Conservation (phyloP, 2,113 vertebrate genomes). For the Euleptes europaea region DNA sequence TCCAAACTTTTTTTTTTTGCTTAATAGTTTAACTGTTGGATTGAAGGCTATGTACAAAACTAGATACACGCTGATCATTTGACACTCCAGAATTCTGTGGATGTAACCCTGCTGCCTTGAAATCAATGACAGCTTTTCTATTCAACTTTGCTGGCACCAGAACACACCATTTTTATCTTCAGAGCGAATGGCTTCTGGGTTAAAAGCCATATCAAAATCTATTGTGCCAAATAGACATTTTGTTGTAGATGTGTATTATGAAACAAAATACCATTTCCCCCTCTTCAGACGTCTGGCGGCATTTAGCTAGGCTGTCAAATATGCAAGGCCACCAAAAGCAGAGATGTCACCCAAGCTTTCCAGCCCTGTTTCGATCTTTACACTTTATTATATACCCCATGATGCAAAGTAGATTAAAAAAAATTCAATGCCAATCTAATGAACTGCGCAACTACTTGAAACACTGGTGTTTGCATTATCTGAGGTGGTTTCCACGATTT, state of each 20-base stretch:
- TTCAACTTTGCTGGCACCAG: constrained; percentile 55
- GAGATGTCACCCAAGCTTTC: not conserved
- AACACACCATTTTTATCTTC: not conserved
- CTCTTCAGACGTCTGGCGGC: constrained; percentile 27
- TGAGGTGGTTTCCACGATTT: not conserved
- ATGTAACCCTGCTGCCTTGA: constrained; percentile 67
- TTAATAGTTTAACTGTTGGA: constrained; percentile 61
- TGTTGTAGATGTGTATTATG: constrained; percentile 44
- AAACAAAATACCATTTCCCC: constrained; percentile 15
- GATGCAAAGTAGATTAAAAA: not conserved
- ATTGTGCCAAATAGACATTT: constrained; percentile 52
- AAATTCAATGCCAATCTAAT: not conserved
- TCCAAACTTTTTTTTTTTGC: constrained; percentile 4
- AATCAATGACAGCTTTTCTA: constrained; percentile 51
- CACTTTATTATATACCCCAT: not conserved
- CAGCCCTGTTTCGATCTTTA: not conserved
- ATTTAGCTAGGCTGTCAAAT: not conserved
- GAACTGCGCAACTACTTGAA: not conserved
- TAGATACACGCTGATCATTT: constrained; percentile 56
- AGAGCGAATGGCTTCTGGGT: constrained; percentile 56
- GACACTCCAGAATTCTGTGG: constrained; percentile 40
- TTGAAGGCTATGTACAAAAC: constrained; percentile 53
- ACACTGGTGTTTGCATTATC: not conserved
- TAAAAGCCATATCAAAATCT: constrained; percentile 62
- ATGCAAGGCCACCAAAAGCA: not conserved